phyloP scores from a whole-genome alignment of 92 coral and sea anemone species.

The Galaxea fascicularis region DNA sequence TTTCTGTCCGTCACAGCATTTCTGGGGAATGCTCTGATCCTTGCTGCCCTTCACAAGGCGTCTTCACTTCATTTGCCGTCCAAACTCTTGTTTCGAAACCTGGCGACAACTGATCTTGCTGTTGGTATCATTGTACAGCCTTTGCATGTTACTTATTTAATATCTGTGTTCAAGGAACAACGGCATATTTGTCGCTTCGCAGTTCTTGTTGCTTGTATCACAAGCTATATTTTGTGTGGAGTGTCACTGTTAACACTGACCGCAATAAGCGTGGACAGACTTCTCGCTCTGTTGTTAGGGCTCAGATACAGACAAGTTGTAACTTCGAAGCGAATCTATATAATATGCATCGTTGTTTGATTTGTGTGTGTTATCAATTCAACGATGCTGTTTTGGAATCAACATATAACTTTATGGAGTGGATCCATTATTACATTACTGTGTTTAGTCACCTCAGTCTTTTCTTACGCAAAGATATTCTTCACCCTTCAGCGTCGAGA shows the following conservation, averaged over 20 bases:
- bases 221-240: neutral
- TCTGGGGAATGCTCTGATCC: no score
- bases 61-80: neutral
- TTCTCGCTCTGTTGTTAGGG: neutral
- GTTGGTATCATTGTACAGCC: no score
- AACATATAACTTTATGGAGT: neutral
- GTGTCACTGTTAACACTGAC: neutral
- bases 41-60: constrained; percentile 4
- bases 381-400: neutral
- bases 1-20: no score
- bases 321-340: neutral
- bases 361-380: neutral
- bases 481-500: neutral
- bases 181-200: neutral
- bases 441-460: neutral
- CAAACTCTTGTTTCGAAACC: neutral
- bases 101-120: neutral
- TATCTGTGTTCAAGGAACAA: neutral
- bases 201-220: no score
- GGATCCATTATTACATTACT: neutral
- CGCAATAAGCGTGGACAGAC: neutral
- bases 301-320: neutral
- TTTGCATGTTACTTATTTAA: no score
- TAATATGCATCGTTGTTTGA: neutral
- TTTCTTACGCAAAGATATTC: neutral